Evolutionary conservation across 2,113 vertebrate genomes (phyloP).

Genomic region (Dinomys branickii): DNA sequence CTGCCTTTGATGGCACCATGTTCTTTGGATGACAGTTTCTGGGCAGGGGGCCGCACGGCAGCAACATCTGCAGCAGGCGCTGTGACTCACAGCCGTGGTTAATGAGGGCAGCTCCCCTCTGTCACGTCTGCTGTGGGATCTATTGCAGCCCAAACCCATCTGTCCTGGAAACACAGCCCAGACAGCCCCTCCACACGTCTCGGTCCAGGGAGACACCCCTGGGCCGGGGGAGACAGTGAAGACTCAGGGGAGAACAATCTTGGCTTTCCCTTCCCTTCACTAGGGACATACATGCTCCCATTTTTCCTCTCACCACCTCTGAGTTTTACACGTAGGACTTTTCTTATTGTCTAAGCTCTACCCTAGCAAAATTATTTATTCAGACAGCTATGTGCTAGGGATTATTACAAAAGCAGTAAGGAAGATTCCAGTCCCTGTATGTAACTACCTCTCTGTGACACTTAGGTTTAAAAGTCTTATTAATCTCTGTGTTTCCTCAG

Average conservation of each 20-base stretch:
- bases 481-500: not conserved
- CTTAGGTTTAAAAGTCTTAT: slow-evolving; percentile 1
- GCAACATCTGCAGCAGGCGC: not conserved
- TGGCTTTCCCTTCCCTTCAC: not conserved
- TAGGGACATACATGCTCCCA: not conserved
- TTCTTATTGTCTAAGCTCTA: not conserved
- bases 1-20: not conserved
- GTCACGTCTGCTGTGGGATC: not conserved
- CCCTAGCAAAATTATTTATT: not conserved
- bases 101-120: not conserved
- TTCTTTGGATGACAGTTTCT: not conserved
- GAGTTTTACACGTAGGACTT: not conserved
- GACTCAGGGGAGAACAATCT: no score
- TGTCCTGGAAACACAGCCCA: not conserved
- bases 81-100: slow-evolving; percentile 50
- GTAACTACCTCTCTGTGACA: not conserved
- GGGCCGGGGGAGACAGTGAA: not conserved
- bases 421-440: not conserved
- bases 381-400: not conserved
- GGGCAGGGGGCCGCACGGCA: not conserved
- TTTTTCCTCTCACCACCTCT: not conserved
- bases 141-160: not conserved
- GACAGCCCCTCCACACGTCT: not conserved
- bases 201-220: not conserved
- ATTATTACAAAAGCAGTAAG: not conserved